Evolutionary conservation across 2,888 invertebrate genomes (phyloP), one percentile per base, ranked within the genome.

Genomic region (Cosmia trapezina): DNA sequence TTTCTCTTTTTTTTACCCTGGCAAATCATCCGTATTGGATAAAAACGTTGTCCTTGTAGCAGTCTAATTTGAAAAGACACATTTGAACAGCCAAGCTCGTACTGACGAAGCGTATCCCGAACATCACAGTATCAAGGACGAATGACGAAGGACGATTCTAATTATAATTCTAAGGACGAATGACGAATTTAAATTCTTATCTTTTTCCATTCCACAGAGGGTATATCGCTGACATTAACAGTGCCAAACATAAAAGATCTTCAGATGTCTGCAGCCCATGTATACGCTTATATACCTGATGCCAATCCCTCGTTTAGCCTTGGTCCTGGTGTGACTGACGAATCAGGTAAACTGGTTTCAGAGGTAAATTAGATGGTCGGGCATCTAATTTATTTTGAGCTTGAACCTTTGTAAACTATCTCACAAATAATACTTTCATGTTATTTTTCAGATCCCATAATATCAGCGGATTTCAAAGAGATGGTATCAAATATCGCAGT

Each of bases 221-320:
- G n/a, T 19, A n/a, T 78, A 12, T 77, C 77, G 17, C 22, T 77
- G 33, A 77, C 77, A 12, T 33, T 77, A 37, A 77, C 78, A 0
- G 57, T 70, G 14, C 65, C 71, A 2, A 57, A 78, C 12, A 47
- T 66, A 4, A 71, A 59, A 37, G 12, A 59, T 1, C 54, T 62
- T 41, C 45, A 67, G 33, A 28, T 77, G 6, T 61, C 78, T 22
- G 66, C 47, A n/a, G 77, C 61, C 11, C 7, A 78, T 37, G 71
- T 77, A 1, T 77, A 37, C 19, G 51, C 77, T 9, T 63, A 77
- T 14, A 63, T 77, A 43, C 37, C 73, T 28, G 77, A 77, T 62
- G 4, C 65, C 4, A 78, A 77, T 45, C 77, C 77, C 12, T 57
- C 77, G 0, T 71, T 19, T n/a, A 78, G 66, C 22, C n/a, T 78